A percentile compares a stretch with the other conserved stretches of the same genome.
Evolutionary conservation across 2,888 invertebrate genomes (phyloP).

Genomic region (Pherbina coryleti): DNA sequence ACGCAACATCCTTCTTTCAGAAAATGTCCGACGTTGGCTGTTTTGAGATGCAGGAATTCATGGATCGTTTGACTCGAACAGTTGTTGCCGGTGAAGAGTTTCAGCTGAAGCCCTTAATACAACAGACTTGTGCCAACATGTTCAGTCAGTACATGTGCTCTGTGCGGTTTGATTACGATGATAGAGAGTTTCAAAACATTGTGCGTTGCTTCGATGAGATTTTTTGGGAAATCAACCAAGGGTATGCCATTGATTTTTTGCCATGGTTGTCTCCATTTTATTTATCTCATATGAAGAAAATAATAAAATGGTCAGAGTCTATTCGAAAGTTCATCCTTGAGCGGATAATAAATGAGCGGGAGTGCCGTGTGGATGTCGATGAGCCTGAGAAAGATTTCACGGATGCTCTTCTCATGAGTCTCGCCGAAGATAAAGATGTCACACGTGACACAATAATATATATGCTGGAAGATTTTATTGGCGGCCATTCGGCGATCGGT

Average conservation of each 20-base stretch:
- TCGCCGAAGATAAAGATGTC: slow-evolving; percentile 75
- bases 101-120: slow-evolving; percentile 79
- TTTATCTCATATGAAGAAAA: slow-evolving; percentile 76
- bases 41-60: slow-evolving; percentile 75
- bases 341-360: slow-evolving; percentile 75
- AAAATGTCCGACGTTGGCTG: slow-evolving; percentile 80
- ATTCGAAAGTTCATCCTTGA: slow-evolving; percentile 82
- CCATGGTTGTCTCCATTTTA: slow-evolving; percentile 86
- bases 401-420: slow-evolving; percentile 80
- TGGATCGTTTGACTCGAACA: slow-evolving; percentile 72
- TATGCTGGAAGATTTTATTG: slow-evolving; percentile 88
- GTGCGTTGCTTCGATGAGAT: slow-evolving; percentile 86
- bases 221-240: slow-evolving; percentile 93
- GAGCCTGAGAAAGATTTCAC: slow-evolving; percentile 81
- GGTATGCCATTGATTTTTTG: slow-evolving; percentile 87
- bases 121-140: slow-evolving; percentile 85
- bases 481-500: slow-evolving; percentile 89
- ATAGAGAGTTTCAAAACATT: slow-evolving; percentile 76
- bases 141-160: slow-evolving; percentile 90
- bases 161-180: slow-evolving; percentile 79
- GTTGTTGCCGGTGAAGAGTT: slow-evolving; percentile 67
- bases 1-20: slow-evolving; percentile 79
- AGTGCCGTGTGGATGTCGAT: slow-evolving; percentile 70
- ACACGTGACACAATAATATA: slow-evolving; percentile 84
- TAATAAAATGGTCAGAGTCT: slow-evolving; percentile 78